Conservation (phyloP, 2,797 vertebrate genomes). For the Acrossocheilus fasciatus region DNA sequence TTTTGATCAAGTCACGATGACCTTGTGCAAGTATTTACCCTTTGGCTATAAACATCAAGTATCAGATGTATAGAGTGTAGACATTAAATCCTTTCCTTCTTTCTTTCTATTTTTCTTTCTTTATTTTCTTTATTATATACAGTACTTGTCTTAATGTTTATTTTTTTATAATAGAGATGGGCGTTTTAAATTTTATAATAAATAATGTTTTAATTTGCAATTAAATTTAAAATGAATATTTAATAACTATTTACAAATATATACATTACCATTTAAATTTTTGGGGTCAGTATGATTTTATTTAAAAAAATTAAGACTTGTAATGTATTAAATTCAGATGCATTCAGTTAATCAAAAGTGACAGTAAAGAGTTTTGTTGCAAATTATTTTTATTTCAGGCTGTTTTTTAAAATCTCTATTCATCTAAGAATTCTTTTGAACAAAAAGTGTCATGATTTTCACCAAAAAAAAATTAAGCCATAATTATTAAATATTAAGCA, state of each 20-base stretch:
- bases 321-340: neutral
- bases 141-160: neutral
- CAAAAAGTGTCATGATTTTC: neutral
- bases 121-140: neutral
- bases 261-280: neutral
- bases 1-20: neutral
- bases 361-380: neutral
- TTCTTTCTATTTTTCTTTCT: neutral
- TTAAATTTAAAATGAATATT: neutral
- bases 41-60: neutral
- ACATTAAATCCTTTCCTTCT: neutral
- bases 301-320: neutral
- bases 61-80: no score
- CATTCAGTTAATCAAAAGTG: neutral
- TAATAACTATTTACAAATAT: neutral
- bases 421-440: neutral
- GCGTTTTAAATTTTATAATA: neutral
- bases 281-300: neutral
- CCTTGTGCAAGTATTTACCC: slow-evolving; percentile 37
- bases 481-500: no score
- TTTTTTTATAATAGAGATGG: neutral
- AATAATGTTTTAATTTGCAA: neutral
- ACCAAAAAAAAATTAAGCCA: neutral
- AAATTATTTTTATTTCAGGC: neutral
- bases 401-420: neutral